phyloP scores from a whole-genome alignment of 2,888 invertebrate genomes.

The Apotomis turbidana region DNA sequence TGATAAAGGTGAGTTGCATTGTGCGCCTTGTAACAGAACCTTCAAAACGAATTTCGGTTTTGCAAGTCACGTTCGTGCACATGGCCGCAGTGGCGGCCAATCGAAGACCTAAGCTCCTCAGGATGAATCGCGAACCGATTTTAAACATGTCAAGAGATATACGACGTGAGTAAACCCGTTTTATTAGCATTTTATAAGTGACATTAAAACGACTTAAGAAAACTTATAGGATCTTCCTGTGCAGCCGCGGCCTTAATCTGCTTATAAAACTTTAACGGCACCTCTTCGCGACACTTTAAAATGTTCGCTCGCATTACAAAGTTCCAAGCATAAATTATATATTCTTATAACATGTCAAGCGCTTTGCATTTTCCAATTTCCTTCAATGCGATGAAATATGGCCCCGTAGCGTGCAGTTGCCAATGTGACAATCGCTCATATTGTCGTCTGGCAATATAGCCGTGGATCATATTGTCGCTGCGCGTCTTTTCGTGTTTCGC shows the following conservation, averaged over 20 bases:
- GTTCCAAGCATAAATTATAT: conserved; percentile 20
- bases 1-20: too few species aligned
- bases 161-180: too few species aligned
- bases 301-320: conserved; percentile 4
- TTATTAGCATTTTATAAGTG: too few species aligned
- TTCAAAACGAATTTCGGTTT: too few species aligned
- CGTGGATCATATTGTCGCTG: conserved; percentile 23
- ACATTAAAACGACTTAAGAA: background rate
- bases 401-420: conserved; percentile 23
- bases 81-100: too few species aligned
- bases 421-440: conserved; percentile 31
- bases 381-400: conserved; percentile 35
- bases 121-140: too few species aligned
- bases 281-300: conserved; percentile 6
- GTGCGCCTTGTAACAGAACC: too few species aligned
- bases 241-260: background rate
- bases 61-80: too few species aligned
- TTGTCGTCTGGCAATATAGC: conserved; percentile 27
- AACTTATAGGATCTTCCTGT: background rate
- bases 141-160: too few species aligned
- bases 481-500: conserved; percentile 1
- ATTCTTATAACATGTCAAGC: conserved; percentile 31
- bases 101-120: too few species aligned
- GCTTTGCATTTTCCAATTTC: conserved; percentile 41
- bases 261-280: conserved; percentile 8